Evolutionary conservation across 2,797 vertebrate genomes (phyloP).

Genomic region (Danio tinwini): DNA sequence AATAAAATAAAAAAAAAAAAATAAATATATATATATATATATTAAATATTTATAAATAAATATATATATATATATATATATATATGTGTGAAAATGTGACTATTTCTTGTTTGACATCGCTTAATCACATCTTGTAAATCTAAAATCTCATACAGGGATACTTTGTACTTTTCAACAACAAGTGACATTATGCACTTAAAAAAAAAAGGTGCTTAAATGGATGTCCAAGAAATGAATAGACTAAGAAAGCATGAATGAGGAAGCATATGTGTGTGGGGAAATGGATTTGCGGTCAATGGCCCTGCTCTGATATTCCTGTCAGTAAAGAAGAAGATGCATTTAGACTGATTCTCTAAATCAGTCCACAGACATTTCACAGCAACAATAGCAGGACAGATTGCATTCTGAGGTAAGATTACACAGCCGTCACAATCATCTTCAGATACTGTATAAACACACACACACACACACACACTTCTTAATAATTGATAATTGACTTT

Average conservation of each 20-base stretch:
- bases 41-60: no score
- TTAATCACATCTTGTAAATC: no score
- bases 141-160: no score
- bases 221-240: constrained; percentile 4
- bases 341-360: background rate
- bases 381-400: constrained; percentile 29
- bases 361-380: background rate
- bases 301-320: constrained; percentile 12
- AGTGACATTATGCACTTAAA: no score
- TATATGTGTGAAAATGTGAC: no score
- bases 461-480: no score
- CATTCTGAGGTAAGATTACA: constrained; percentile 5
- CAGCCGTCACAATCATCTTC: background rate
- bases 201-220: background rate
- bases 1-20: no score
- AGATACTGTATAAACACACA: background rate
- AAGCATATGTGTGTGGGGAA: background rate
- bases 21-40: no score
- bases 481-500: no score
- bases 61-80: no score
- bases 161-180: no score
- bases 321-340: constrained; percentile 27
- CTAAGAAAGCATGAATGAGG: background rate
- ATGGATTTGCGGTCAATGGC: background rate
- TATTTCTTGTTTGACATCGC: no score